These are phyloP conservation scores for Glyptemys insculpta DNA, from an alignment of 2,797 vertebrate species.

Conservation along the genomic window DNA sequence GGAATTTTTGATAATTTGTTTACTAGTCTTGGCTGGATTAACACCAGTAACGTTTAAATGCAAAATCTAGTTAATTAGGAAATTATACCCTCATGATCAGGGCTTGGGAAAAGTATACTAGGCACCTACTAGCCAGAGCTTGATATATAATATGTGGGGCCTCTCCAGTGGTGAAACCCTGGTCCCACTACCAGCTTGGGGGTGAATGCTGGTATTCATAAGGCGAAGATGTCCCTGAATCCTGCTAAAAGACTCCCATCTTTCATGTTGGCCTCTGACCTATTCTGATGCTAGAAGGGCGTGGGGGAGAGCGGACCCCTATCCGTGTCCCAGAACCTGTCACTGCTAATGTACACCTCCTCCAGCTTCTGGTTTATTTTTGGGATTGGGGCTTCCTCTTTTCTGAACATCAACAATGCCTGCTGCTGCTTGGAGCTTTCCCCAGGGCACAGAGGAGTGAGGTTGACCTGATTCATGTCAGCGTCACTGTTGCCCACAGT, in stretches of 20 bases:
- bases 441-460: background rate
- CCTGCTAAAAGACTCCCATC: background rate
- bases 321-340: background rate
- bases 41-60: background rate
- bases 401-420: background rate
- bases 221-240: background rate
- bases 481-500: background rate
- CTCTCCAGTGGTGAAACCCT: background rate
- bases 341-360: background rate
- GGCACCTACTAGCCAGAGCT: background rate
- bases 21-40: background rate
- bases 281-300: background rate
- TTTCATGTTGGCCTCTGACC: background rate
- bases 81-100: background rate
- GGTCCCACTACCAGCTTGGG: background rate
- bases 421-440: background rate
- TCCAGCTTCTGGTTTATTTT: background rate
- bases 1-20: background rate
- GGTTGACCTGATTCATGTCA: background rate
- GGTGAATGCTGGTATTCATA: background rate
- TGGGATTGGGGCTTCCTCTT: background rate
- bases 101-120: background rate
- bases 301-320: fast-evolving
- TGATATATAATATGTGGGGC: background rate
- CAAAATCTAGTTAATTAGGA: background rate